Evolutionary conservation across 2,113 vertebrate genomes (phyloP).

Genomic region (Varanus komodoensis): DNA sequence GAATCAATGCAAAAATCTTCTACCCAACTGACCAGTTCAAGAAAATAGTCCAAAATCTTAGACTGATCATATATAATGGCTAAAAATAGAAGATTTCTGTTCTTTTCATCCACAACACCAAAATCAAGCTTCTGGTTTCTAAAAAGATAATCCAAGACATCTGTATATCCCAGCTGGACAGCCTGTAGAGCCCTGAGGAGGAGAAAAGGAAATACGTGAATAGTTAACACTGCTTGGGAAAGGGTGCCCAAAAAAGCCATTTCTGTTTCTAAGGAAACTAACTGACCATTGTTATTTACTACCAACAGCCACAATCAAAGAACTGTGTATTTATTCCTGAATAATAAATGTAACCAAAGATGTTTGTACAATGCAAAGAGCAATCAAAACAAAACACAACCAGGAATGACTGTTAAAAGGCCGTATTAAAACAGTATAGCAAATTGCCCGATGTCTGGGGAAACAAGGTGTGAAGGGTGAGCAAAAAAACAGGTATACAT

Average conservation of each 20-base stretch:
- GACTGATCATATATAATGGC: conserved; percentile 41
- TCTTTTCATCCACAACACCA: conserved; percentile 37
- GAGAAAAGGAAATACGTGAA: background rate
- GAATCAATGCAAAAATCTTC: background rate
- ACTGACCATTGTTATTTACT: conserved; percentile 1
- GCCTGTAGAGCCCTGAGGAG: background rate
- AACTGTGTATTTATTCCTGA: background rate
- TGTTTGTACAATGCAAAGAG: background rate
- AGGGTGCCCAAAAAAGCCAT: background rate
- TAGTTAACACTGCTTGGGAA: background rate
- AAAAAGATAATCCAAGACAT: conserved; percentile 42
- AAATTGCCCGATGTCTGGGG: background rate
- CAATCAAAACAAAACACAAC: background rate
- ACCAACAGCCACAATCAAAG: background rate
- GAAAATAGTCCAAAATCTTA: conserved; percentile 39
- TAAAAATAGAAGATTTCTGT: conserved; percentile 52
- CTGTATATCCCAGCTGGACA: conserved; percentile 1
- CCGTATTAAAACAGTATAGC: background rate
- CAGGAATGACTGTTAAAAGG: background rate
- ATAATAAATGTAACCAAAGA: background rate
- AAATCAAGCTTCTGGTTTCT: conserved; percentile 41
- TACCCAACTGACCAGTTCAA: conserved; percentile 38
- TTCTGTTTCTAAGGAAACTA: background rate
- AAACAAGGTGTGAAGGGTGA: background rate
- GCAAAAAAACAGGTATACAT: too few species aligned